Conservation (phyloP, 1,140 invertebrate genomes). For the Sycophaga agraensis region DNA sequence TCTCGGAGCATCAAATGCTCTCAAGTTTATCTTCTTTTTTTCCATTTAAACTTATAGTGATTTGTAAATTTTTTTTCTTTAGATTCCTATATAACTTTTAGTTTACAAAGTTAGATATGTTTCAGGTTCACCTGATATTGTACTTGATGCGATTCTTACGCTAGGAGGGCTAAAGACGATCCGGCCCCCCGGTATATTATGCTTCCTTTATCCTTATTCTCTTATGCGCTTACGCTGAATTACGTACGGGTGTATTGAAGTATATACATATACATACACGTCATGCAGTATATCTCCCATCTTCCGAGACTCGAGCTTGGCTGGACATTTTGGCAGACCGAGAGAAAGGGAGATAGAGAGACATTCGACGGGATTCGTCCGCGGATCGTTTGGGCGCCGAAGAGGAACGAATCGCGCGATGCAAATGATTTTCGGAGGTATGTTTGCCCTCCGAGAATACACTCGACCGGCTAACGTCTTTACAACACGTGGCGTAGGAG, state of each 20-base stretch:
- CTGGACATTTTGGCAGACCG: too few relatives aligned
- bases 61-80: conserved; percentile 29
- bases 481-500: background rate
- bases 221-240: conserved; percentile 4
- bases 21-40: conserved; percentile 30
- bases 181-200: conserved; percentile 30
- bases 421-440: too few relatives aligned
- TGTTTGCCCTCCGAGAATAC: background rate
- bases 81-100: conserved; percentile 47
- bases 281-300: background rate
- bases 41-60: conserved; percentile 37
- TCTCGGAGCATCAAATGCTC: conserved; percentile 49
- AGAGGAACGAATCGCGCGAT: too few relatives aligned
- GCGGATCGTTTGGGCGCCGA: too few relatives aligned
- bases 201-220: conserved; percentile 31
- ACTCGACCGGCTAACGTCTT: background rate
- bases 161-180: background rate
- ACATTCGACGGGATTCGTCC: too few relatives aligned
- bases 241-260: conserved; percentile 20
- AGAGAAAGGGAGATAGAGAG: too few relatives aligned
- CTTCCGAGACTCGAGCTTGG: conserved; percentile 5
- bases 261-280: conserved; percentile 32
- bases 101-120: conserved; percentile 59
- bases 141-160: conserved; percentile 40
- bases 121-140: conserved; percentile 55